A percentile compares a stretch with the other conserved stretches of the same genome.
Evolutionary conservation across 1,140 invertebrate genomes (phyloP).

Genomic region (Bombus balteatus): DNA sequence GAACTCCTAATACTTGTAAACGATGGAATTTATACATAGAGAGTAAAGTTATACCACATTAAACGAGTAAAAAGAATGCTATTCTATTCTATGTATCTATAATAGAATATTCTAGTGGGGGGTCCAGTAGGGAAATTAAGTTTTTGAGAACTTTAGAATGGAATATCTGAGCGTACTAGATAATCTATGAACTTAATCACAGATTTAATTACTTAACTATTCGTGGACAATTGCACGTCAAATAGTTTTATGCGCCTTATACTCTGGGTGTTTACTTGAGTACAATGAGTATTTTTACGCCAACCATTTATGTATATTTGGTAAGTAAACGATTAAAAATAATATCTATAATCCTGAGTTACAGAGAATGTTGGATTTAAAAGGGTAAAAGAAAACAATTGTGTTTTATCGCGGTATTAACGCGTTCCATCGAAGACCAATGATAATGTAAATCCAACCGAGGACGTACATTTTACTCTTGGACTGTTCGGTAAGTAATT

Average conservation of each 20-base stretch:
- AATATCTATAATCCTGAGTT: conserved; percentile 25
- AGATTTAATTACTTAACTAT: neutral
- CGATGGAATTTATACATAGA: neutral
- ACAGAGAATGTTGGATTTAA: conserved; percentile 1
- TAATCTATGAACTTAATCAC: neutral
- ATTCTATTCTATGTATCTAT: too few relatives aligned
- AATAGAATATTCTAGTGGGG: too few relatives aligned
- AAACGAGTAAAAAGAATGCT: too few relatives aligned
- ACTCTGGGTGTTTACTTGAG: neutral
- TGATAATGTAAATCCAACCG: neutral
- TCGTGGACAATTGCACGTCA: neutral
- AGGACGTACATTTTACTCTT: conserved; percentile 64
- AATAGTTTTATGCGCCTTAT: too few relatives aligned
- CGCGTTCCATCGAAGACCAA: neutral
- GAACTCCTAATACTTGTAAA: neutral
- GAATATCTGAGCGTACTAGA: neutral
- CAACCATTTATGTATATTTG: conserved; percentile 19
- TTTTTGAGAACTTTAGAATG: neutral
- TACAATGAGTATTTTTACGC: conserved; percentile 27
- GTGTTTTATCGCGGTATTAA: neutral
- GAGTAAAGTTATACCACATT: neutral
- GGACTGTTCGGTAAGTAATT: conserved; percentile 85
- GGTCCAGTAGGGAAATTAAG: neutral
- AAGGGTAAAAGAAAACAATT: neutral
- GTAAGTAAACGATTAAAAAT: conserved; percentile 11